Evolutionary conservation across 2,797 vertebrate genomes (phyloP), one percentile per base, ranked within the genome.

Genomic region (Ceyx erithaca): DNA sequence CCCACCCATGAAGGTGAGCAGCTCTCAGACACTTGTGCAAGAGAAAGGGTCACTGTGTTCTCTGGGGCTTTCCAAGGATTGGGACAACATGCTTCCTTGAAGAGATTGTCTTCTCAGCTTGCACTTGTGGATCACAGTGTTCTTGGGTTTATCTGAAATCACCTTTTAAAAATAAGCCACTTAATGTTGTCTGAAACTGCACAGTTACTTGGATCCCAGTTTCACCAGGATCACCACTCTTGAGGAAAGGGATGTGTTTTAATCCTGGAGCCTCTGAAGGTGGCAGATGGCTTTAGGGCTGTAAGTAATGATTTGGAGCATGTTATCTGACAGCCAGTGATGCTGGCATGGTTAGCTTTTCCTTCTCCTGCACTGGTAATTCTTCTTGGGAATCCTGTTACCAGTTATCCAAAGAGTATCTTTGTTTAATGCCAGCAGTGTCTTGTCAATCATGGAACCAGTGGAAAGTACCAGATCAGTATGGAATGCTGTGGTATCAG

Each of bases 1-100:
- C 62, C 99, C 99, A 0, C 99, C 99, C 0, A 99, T 99, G 99
- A 99, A 99, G 98, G 99, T 99, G 81, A 97, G 96, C 80, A 51
- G 8, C 19, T 78, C 51, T 78, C 75, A 48, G 58, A 35, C 58
- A 54, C 12, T 68, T 64, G 33, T 64, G 59, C 26, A 45, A 31
- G 55, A 73, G 52, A 59, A 86, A 61, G 16, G 69, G 61, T 76
- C 82, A 40, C 7, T 22, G 45, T 86, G 71, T 90, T 61, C 73
- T 61, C 1, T 52, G 73, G 13, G 2, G 21, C 52, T 79, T 84
- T 37, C 13, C 58, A 54, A 88, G 70, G 92, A 85, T 46, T 41
- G 83, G 73, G 28, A 73, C 30, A 51, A 30, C 31, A 12, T 17
- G 14, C 20, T 55, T 55, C 2, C 6, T 61, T 76, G 28, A 79